phyloP scores from a whole-genome alignment of 2,113 vertebrate species.

The Sakesphorus luctuosus region DNA sequence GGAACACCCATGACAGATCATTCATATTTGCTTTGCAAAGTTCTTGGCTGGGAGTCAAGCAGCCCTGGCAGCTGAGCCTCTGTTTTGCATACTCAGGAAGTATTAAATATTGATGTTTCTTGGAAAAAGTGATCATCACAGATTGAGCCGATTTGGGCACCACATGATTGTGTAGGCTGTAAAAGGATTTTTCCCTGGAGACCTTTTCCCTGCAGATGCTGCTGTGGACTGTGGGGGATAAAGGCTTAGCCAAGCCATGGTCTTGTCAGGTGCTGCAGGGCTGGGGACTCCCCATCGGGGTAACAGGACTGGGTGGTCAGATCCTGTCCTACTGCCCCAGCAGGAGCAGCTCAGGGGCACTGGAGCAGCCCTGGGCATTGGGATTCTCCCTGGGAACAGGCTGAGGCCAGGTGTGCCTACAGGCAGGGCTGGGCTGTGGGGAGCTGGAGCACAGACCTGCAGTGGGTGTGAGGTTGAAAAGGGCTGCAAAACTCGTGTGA shows the following conservation, averaged over 20 bases:
- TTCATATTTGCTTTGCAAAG: neutral
- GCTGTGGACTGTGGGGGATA: neutral
- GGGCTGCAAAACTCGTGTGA: neutral
- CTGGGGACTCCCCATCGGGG: neutral
- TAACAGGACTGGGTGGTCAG: accelerated
- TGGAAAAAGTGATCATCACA: neutral
- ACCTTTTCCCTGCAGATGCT: neutral
- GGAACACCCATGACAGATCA: neutral
- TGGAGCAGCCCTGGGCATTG: neutral
- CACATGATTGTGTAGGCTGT: neutral
- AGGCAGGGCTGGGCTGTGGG: too few relatives aligned
- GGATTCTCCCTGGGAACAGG: neutral
- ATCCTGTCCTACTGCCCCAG: neutral
- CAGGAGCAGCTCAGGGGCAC: neutral
- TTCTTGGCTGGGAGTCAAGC: neutral
- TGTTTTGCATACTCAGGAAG: neutral
- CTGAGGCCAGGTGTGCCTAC: neutral
- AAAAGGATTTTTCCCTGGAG: neutral
- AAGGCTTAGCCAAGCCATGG: neutral
- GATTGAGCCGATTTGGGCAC: neutral
- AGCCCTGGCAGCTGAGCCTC: neutral
- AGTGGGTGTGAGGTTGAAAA: neutral
- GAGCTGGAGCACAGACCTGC: accelerated
- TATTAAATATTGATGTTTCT: constrained; percentile 4
- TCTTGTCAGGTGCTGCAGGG: neutral